These are phyloP conservation scores for Beris morrisii DNA, from an alignment of 2,888 invertebrate species.

Conservation along the genomic window DNA sequence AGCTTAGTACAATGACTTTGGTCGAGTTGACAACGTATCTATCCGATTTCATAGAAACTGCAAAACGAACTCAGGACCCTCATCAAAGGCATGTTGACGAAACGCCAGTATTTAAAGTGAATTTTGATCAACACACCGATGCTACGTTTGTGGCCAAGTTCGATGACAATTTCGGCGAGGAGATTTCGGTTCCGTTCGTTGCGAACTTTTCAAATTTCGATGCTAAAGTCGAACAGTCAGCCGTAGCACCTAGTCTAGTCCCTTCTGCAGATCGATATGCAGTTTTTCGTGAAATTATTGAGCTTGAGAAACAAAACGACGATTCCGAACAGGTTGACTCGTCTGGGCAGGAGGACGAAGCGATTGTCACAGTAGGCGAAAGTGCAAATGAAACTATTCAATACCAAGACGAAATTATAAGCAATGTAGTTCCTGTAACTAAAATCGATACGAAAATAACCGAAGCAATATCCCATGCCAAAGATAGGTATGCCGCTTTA, in stretches of 20 bases:
- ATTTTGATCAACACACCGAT: conserved; percentile 51
- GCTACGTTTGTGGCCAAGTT: conserved; percentile 62
- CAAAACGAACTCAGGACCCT: conserved; percentile 42
- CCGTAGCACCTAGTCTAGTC: conserved; percentile 47
- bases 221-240: conserved; percentile 39
- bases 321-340: conserved; percentile 39
- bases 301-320: conserved; percentile 67
- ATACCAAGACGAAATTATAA: conserved; percentile 34
- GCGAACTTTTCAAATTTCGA: conserved; percentile 69
- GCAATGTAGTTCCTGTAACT: conserved; percentile 42
- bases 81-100: conserved; percentile 48
- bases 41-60: conserved; percentile 61
- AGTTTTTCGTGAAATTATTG: conserved; percentile 82
- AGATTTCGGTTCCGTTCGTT: conserved; percentile 59
- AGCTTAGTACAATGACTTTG: conserved; percentile 82
- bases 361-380: conserved; percentile 43
- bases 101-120: conserved; percentile 52
- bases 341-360: conserved; percentile 44
- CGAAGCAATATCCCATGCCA: conserved; percentile 58
- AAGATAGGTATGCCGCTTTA: conserved; percentile 79
- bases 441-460: conserved; percentile 59
- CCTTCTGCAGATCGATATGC: conserved; percentile 80
- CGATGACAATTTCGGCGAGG: conserved; percentile 66
- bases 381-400: conserved; percentile 1
- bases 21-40: conserved; percentile 83